These are phyloP conservation scores for Drosophila sp. DNA, from an alignment of 1,140 invertebrate species.

Conservation along the genomic window DNA sequence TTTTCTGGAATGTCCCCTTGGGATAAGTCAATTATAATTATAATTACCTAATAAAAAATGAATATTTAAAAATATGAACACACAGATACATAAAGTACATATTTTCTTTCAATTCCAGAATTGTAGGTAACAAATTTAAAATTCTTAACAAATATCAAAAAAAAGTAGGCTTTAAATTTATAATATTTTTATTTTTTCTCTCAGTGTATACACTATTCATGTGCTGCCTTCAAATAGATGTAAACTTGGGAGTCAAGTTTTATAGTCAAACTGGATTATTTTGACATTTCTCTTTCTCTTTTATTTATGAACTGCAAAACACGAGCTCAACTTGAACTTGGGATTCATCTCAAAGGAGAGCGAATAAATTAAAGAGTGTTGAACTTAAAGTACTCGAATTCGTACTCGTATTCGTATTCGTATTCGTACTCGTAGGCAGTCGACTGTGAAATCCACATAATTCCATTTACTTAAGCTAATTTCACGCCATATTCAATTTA, in stretches of 20 bases:
- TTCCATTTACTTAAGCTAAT: slow-evolving; percentile 84
- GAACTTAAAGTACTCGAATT: background rate
- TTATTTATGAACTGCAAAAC: background rate
- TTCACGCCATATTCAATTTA: slow-evolving; percentile 83
- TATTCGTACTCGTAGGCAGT: slow-evolving; percentile 26
- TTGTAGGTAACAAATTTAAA: too few species aligned
- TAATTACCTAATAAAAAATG: too few species aligned
- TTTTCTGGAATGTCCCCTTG: too few species aligned
- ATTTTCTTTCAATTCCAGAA: too few species aligned
- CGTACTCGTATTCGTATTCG: background rate
- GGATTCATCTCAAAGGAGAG: background rate
- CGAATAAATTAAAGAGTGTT: slow-evolving; percentile 3
- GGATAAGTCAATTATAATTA: too few species aligned
- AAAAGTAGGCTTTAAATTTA: too few species aligned
- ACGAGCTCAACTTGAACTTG: background rate
- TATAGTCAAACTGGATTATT: slow-evolving; percentile 19
- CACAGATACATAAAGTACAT: too few species aligned
- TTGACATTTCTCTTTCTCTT: background rate
- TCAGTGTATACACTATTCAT: too few species aligned
- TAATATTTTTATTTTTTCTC: too few species aligned
- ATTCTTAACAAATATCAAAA: too few species aligned
- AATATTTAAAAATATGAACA: too few species aligned
- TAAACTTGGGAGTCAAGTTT: slow-evolving; percentile 9
- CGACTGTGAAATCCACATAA: slow-evolving; percentile 79
- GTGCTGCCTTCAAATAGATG: slow-evolving; percentile 10